Evolutionary conservation across 2,888 invertebrate species (phyloP).

Genomic region (Quadroppia sp.): DNA sequence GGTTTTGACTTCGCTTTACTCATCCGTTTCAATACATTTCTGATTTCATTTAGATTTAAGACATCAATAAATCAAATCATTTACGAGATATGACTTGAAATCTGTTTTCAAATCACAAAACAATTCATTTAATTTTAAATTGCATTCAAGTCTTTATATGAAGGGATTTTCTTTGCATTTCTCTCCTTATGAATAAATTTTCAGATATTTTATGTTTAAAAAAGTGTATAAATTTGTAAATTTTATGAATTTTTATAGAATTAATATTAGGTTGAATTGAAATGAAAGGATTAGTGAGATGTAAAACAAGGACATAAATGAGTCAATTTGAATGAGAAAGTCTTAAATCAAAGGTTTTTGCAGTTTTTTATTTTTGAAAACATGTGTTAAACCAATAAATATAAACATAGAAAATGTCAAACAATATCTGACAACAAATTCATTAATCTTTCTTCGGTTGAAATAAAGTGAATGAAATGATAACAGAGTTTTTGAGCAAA

Average conservation of each 20-base stretch:
- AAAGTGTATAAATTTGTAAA: neutral
- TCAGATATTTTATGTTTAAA: neutral
- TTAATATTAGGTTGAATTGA: neutral
- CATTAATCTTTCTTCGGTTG: neutral
- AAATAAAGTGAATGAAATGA: neutral
- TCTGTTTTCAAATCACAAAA: neutral
- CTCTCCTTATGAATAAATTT: no score
- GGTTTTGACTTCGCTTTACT: neutral
- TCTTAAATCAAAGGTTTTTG: neutral
- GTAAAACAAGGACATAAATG: neutral
- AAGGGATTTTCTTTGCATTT: no score
- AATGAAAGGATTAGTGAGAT: neutral
- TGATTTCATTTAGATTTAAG: slow-evolving; percentile 19
- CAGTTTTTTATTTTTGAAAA: neutral
- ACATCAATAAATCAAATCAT: slow-evolving; percentile 25
- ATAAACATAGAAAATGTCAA: neutral
- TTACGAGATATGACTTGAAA: slow-evolving; percentile 6
- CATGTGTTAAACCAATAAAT: slow-evolving; percentile 9
- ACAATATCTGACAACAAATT: neutral
- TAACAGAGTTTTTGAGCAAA: no score
- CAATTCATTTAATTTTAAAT: neutral
- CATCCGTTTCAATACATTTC: slow-evolving; percentile 15
- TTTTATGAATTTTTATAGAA: neutral
- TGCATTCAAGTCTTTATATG: no score
- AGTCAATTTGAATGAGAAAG: neutral